Conservation (phyloP, 2,888 invertebrate species). For the Choristoneura rosaceana region DNA sequence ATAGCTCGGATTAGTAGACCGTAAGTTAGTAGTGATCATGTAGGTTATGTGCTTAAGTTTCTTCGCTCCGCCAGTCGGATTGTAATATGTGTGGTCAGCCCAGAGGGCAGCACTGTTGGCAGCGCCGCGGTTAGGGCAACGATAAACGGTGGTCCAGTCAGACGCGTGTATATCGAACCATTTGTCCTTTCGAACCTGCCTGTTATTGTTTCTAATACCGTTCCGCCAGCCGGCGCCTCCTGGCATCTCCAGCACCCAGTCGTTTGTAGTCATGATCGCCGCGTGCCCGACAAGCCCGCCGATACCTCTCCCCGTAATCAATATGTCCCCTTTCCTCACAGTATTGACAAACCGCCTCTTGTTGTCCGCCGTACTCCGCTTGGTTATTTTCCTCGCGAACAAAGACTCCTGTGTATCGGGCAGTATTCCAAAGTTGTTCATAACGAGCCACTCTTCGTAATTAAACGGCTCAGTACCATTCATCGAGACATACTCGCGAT, state of each 20-base stretch:
- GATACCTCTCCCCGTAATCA: constrained; percentile 57
- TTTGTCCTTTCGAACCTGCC: constrained; percentile 57
- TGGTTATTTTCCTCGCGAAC: constrained; percentile 62
- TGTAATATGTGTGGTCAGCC: constrained; percentile 63
- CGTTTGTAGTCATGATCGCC: constrained; percentile 65
- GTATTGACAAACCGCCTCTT: constrained; percentile 63
- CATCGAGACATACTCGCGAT: constrained; percentile 54
- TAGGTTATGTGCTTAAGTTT: constrained; percentile 64
- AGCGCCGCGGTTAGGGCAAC: constrained; percentile 54
- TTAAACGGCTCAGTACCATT: constrained; percentile 58
- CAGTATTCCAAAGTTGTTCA: constrained; percentile 68
- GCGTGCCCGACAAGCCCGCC: constrained; percentile 64
- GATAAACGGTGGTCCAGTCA: constrained; percentile 65
- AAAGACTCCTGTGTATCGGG: constrained; percentile 66
- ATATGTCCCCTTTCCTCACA: constrained; percentile 63
- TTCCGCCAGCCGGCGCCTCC: constrained; percentile 57
- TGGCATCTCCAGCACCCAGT: constrained; percentile 66
- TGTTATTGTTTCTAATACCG: constrained; percentile 62
- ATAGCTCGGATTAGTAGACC: constrained; percentile 61
- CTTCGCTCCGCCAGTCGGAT: constrained; percentile 53
- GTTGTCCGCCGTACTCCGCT: constrained; percentile 60
- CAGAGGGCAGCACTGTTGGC: constrained; percentile 59
- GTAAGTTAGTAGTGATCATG: constrained; percentile 54
- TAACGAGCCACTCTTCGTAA: constrained; percentile 69
- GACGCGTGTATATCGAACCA: constrained; percentile 64